Base-by-base conservation (phyloP, 2,888 invertebrate species). In the Diachrysia chrysitis region DNA sequence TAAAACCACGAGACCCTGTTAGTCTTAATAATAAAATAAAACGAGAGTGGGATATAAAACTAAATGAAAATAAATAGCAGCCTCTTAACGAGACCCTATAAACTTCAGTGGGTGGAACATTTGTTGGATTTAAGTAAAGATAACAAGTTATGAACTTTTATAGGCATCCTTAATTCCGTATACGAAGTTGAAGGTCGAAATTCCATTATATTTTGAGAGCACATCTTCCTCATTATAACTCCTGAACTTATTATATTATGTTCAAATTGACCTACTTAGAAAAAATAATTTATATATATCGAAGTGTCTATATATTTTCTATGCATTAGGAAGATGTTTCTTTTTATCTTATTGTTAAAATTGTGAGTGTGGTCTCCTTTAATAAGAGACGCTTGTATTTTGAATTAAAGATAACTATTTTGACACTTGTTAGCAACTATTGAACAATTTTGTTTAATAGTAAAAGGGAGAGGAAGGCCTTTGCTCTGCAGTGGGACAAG, bases 61-160 rank as follows among this genome's bases (percentile, higher is more conserved):
- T 48, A 48, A 48, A 48, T 48, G 48, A 48, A 48, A 48, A 48
- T 48, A 48, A 48, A 48, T 48, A 48, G 48, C 48, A 17, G 48
- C 10, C 6, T 19, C 48, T 17, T 17, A 48, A 17, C 17, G 48
- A 46, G 46, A 17, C 17, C 48, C 48, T 7, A 17, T 48, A 48
- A 48, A 48, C 48, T 48, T 19, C 6, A 10, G 19, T n/a, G 46
- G 46, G 19, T 6, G 48, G 48, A 48, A 48, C 48, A 19, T 48
- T 48, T 17, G 48, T 48, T 48, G 19, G 48, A 48, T 48, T 48
- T 19, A 10, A 48, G 17, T 17, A 10, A 48, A 48, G 48, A 48
- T 48, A 48, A 48, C 48, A 48, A 48, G 48, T 48, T 54, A 54
- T 54, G 54, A 54, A 54, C 54, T 54, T 54, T 54, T 25, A 54